Conservation (phyloP, 2,113 vertebrate species). For the Stigmatopora nigra region DNA sequence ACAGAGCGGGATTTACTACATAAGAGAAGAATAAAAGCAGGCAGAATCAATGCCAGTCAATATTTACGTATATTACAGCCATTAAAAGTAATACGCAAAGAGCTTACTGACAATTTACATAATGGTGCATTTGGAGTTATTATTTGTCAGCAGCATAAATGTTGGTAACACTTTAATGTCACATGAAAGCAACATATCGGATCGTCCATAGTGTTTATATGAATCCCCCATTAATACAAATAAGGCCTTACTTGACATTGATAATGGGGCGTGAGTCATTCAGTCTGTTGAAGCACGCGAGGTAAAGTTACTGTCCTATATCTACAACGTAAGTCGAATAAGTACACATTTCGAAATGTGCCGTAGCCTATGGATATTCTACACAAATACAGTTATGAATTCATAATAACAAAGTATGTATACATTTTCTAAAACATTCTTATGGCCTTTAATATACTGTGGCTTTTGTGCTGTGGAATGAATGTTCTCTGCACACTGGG, state of each 20-base stretch:
- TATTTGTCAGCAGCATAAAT: constrained; percentile 34
- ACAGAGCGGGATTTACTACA: constrained; percentile 36
- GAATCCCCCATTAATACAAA: constrained; percentile 33
- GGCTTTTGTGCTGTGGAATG: too few species aligned
- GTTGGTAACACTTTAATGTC: background rate
- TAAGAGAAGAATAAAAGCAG: constrained; percentile 33
- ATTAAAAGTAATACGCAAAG: constrained; percentile 42
- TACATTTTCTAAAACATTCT: too few species aligned
- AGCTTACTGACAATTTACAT: constrained; percentile 26
- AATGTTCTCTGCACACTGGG: too few species aligned
- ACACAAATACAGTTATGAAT: too few species aligned
- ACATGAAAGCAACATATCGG: background rate
- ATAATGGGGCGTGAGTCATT: background rate
- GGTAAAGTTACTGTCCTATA: background rate
- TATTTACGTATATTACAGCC: constrained; percentile 40
- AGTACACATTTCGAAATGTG: background rate
- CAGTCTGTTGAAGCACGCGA: background rate
- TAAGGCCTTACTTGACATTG: constrained; percentile 16
- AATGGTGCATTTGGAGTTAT: constrained; percentile 17
- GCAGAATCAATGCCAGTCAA: constrained; percentile 46
- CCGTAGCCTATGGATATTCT: too few species aligned
- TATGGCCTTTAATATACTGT: too few species aligned
- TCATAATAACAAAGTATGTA: too few species aligned
- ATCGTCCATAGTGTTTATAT: constrained; percentile 8
- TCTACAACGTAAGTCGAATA: too few species aligned